Percentiles rank a stretch among this genome's conserved stretches.
phyloP scores from a whole-genome alignment of 2,888 invertebrate genomes.

The Tryphoninae sp. region DNA sequence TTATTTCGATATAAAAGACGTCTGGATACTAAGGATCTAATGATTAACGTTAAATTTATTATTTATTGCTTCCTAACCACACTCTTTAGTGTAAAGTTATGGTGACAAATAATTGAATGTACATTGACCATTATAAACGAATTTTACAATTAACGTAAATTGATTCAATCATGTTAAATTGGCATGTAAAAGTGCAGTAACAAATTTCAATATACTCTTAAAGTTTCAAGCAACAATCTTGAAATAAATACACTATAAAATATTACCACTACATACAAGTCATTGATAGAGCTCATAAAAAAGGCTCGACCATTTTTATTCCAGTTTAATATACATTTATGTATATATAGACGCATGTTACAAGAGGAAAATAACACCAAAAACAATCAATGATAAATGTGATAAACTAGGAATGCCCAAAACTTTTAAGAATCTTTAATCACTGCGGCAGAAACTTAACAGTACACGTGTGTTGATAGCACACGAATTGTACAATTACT shows the following conservation, averaged over 20 bases:
- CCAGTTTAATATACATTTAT: slow-evolving; percentile 9
- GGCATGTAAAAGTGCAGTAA: too few species aligned
- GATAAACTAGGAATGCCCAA: slow-evolving; percentile 25
- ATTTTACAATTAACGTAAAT: too few species aligned
- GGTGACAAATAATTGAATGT: neutral
- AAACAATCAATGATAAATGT: slow-evolving; percentile 38
- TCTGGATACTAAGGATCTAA: too few species aligned
- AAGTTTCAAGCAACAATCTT: neutral
- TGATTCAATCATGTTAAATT: too few species aligned
- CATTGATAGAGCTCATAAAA: slow-evolving; percentile 15
- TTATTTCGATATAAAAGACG: too few species aligned
- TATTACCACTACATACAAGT: neutral
- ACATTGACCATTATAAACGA: neutral
- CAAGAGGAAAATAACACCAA: slow-evolving; percentile 40
- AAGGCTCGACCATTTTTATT: slow-evolving; percentile 47
- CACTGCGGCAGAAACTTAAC: neutral
- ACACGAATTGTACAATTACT: slow-evolving; percentile 2
- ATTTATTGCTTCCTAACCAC: too few species aligned
- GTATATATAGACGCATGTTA: slow-evolving; percentile 14
- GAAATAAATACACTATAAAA: neutral
- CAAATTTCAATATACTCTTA: neutral
- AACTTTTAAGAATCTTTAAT: slow-evolving; percentile 30
- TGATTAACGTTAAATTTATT: too few species aligned
- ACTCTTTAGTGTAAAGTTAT: neutral
- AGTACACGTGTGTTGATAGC: neutral